Evolutionary conservation across 2,113 vertebrate genomes (phyloP).

Genomic region (Rhynchomys soricoides): DNA sequence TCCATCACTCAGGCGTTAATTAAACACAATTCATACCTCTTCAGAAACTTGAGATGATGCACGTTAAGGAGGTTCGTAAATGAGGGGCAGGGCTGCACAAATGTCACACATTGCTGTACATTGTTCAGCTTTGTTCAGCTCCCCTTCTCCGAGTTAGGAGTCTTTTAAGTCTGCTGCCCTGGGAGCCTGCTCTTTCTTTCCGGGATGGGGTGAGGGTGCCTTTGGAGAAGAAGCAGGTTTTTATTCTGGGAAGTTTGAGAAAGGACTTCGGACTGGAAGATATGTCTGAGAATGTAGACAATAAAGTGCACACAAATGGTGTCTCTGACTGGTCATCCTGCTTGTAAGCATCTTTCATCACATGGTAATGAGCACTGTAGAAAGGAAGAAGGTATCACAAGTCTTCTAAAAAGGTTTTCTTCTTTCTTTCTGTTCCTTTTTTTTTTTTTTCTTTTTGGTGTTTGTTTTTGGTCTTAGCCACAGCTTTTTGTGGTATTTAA

Average conservation of each 20-base stretch:
- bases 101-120: background rate
- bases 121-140: background rate
- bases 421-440: too few species aligned
- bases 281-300: background rate
- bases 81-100: background rate
- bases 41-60: slow-evolving; percentile 60
- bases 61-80: background rate
- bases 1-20: slow-evolving; percentile 65
- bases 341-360: background rate
- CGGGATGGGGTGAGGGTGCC: background rate
- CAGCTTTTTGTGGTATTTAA: background rate
- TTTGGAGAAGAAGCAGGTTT: background rate
- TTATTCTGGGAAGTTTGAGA: slow-evolving; percentile 26
- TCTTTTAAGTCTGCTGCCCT: background rate
- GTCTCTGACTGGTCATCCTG: background rate
- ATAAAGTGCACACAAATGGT: background rate
- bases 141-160: background rate
- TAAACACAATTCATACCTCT: slow-evolving; percentile 66
- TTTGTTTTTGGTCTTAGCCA: background rate
- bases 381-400: background rate
- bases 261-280: slow-evolving; percentile 6
- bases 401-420: background rate
- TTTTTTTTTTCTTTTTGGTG: background rate
- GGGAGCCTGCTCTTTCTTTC: background rate
- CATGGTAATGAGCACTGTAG: background rate